These are phyloP conservation scores for Bambusicola thoracicus DNA, from an alignment of 2,113 vertebrate genomes.

Conservation along the genomic window DNA sequence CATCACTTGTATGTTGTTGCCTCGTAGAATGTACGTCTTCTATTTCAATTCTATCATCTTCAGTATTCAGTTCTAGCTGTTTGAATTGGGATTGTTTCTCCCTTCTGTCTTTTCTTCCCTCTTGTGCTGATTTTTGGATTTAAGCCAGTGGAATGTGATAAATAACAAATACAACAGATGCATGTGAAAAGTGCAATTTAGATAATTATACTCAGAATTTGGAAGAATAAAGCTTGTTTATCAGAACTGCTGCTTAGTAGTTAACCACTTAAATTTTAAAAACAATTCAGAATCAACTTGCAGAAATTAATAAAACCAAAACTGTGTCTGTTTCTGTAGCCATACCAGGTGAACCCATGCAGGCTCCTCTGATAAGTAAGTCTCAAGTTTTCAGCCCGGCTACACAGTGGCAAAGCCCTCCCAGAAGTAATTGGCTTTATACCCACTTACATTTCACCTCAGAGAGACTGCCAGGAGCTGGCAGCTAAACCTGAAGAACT, in stretches of 20 bases:
- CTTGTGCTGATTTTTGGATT: not conserved
- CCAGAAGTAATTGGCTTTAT: not conserved
- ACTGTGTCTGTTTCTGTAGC: not conserved
- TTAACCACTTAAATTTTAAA: not conserved
- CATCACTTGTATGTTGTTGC: not conserved
- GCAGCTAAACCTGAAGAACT: not conserved
- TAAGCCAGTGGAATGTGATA: not conserved
- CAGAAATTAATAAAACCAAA: not conserved
- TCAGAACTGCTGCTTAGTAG: not conserved
- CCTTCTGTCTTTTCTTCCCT: not conserved
- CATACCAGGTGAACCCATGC: fast-evolving
- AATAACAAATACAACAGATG: not conserved
- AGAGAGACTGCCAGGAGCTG: not conserved
- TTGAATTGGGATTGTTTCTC: not conserved
- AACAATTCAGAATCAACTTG: not conserved
- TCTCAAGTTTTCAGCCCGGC: not conserved
- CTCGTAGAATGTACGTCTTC: no score
- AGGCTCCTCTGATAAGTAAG: not conserved
- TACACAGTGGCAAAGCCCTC: not conserved
- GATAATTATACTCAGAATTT: not conserved
- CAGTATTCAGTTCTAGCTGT: not conserved
- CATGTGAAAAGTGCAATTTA: not conserved
- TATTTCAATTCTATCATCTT: no score
- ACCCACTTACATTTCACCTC: not conserved
- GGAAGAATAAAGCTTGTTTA: not conserved